phyloP scores from a whole-genome alignment of 2,113 vertebrate species.

The Atlantisia rogersi region DNA sequence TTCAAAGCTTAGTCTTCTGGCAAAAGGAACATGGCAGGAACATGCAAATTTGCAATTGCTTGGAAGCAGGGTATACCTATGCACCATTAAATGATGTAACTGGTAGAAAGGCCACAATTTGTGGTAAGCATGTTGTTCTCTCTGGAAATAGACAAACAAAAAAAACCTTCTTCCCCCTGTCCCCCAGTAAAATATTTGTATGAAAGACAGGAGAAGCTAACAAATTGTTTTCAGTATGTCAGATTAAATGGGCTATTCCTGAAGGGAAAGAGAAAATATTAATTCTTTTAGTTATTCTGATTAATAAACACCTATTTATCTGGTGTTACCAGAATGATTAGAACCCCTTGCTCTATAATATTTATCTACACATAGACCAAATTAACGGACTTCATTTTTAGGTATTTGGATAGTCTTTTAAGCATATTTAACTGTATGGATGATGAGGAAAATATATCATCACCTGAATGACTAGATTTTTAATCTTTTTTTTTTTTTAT shows the following conservation, averaged over 20 bases:
- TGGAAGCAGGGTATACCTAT: not conserved
- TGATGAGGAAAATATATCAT: not conserved
- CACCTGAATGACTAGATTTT: not conserved
- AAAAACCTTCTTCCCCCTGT: accelerated
- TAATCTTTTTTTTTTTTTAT: too few relatives aligned
- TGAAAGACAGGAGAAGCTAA: not conserved
- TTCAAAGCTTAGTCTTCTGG: not conserved
- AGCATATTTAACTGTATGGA: not conserved
- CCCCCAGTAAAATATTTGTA: accelerated
- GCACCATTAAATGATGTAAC: not conserved
- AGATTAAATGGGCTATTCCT: not conserved
- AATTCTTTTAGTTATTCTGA: not conserved
- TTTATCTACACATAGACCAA: not conserved
- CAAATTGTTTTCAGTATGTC: not conserved
- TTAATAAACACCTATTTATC: not conserved
- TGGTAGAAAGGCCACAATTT: not conserved
- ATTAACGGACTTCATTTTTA: not conserved
- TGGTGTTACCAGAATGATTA: not conserved
- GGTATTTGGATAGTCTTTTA: not conserved
- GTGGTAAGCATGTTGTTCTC: not conserved
- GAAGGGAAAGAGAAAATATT: not conserved
- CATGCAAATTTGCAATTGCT: not conserved
- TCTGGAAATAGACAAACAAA: not conserved
- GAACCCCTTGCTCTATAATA: not conserved
- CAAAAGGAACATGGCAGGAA: not conserved